Evolutionary conservation across 1,140 invertebrate genomes (phyloP).

Genomic region (Drosophila tani): DNA sequence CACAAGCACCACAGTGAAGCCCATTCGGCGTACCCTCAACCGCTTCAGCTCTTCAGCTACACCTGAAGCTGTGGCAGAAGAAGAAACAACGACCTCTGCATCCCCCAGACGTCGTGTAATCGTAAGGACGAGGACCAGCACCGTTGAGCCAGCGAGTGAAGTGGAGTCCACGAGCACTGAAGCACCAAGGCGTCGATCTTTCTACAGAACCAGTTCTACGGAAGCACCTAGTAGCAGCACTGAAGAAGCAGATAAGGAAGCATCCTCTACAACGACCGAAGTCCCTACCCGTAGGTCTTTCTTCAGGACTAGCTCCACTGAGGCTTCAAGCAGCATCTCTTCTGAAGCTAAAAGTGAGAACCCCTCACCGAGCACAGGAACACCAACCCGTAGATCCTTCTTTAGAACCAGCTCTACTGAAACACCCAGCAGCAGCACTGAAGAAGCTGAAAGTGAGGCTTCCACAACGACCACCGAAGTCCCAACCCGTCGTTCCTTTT

Average conservation of each 20-base stretch:
- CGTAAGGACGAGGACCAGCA: slow-evolving; percentile 17
- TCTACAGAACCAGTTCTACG: slow-evolving; percentile 7
- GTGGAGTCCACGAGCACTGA: slow-evolving; percentile 5
- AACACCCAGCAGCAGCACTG: not conserved
- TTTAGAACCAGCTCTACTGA: slow-evolving; percentile 4
- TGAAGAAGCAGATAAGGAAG: not conserved
- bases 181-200: slow-evolving; percentile 9
- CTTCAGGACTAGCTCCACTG: slow-evolving; percentile 7
- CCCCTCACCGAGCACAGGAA: no score
- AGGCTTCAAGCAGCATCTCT: not conserved
- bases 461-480: slow-evolving; percentile 2
- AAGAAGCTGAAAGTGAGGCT: not conserved
- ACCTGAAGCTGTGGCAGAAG: not conserved
- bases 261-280: no score
- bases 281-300: not conserved
- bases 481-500: slow-evolving; percentile 17
- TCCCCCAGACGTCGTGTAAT: slow-evolving; percentile 13
- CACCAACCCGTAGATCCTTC: slow-evolving; percentile 13
- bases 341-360: slow-evolving; percentile 5
- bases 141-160: slow-evolving; percentile 4
- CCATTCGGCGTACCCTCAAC: slow-evolving; percentile 1
- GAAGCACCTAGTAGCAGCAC: slow-evolving; percentile 1
- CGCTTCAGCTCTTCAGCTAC: slow-evolving; percentile 11
- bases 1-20: slow-evolving; percentile 1
- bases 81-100: slow-evolving; percentile 7